These are phyloP conservation scores for Heliconius hortense DNA, from an alignment of 2,888 invertebrate species.

Conservation along the genomic window DNA sequence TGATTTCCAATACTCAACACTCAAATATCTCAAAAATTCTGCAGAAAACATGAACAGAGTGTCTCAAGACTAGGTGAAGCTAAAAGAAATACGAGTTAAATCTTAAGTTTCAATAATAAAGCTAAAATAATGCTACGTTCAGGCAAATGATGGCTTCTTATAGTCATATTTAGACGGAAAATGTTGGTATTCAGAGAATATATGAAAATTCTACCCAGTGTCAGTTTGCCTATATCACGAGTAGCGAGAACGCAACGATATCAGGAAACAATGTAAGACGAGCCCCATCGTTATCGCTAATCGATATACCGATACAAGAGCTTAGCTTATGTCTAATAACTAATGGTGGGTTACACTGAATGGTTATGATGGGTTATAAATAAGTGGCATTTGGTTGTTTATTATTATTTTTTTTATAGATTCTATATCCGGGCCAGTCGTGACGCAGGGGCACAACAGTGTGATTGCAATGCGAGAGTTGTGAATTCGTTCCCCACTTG, in stretches of 20 bases:
- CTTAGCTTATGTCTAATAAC: conserved; percentile 38
- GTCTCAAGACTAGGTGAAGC: neutral
- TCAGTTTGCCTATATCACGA: conserved; percentile 45
- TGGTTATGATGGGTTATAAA: neutral
- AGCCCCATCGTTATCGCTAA: conserved; percentile 41
- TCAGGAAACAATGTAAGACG: conserved; percentile 52
- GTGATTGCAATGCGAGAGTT: no score
- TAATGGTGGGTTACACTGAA: conserved; percentile 5
- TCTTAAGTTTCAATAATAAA: neutral
- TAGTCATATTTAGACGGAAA: conserved; percentile 25
- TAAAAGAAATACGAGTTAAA: neutral
- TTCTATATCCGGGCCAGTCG: no score
- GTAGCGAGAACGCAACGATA: conserved; percentile 51
- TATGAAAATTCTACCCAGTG: conserved; percentile 50
- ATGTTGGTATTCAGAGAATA: conserved; percentile 46
- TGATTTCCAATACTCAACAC: neutral
- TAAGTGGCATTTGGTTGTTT: neutral
- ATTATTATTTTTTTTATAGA: neutral
- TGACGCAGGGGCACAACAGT: no score
- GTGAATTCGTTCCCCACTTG: no score
- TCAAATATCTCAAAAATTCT: neutral
- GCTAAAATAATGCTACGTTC: neutral
- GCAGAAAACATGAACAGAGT: no score
- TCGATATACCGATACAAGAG: conserved; percentile 42
- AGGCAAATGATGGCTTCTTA: neutral